Evolutionary conservation across 2,113 vertebrate species (phyloP), one percentile per base, ranked within the genome.

Genomic region (Dermatemys mawii): DNA sequence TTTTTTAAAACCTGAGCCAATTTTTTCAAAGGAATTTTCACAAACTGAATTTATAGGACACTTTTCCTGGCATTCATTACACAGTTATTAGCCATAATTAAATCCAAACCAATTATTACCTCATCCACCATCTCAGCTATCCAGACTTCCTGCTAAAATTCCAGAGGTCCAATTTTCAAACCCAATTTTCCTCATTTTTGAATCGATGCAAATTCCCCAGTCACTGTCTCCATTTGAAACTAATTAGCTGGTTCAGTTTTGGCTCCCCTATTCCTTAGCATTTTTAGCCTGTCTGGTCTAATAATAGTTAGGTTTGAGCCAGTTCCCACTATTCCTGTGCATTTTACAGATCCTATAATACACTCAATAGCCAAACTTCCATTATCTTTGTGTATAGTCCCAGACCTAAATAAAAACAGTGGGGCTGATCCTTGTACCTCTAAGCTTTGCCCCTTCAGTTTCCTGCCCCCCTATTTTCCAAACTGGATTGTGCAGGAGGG

Each of bases 301-400:
- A n/a, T 49, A 19, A 4, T 0, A 1, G 19, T 24, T 35, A 21
- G 0, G 0, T n/a, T 38, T 70, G n/a, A 70, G n/a, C 19, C 17
- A 70, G 9, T 70, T 19, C 63, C 63, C 63, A 38, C 19, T 38
- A 70, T 70, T 70, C 14, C 19, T 38, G n/a, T 38, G 63, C 21
- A n/a, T 22, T 70, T 70, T 9, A n/a, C 63, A 70, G 63, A 21
- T 38, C 35, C 35, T 70, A 22, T 70, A 70, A 38, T 8, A 22
- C 4, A 70, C 35, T 63, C 55, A 8, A 17, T 6, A 82, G 67
- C 80, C 78, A 80, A 13, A 27, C 3, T 49, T 51, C 24, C 32
- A 48, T 22, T 75, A 29, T 19, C 26, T 81, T 60, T 57, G 14
- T 50, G 80, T 49, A 46, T 5, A 14, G 57, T 63, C 35, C 24